Conservation (phyloP, 2,797 vertebrate species). For the Perodicticus potto region DNA sequence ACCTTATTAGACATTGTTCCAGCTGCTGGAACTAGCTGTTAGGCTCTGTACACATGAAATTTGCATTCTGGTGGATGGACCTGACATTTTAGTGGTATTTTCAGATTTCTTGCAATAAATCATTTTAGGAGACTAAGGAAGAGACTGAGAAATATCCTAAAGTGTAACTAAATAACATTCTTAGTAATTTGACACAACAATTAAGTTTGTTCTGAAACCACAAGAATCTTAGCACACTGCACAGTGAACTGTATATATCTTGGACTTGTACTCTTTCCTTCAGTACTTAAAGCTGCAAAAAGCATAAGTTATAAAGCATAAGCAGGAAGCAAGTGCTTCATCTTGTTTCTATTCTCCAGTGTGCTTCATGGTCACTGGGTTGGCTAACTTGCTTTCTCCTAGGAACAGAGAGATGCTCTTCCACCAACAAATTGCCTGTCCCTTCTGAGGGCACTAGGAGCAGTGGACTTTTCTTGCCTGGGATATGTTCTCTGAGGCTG, state of each 20-base stretch:
- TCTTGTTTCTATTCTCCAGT: neutral
- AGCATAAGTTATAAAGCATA: neutral
- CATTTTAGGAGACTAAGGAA: neutral
- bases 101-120: conserved; percentile 27
- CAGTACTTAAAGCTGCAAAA: neutral
- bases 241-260: neutral
- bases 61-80: neutral
- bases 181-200: conserved; percentile 46
- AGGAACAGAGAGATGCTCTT: neutral
- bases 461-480: neutral
- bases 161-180: neutral
- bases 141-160: conserved; percentile 58
- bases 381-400: neutral
- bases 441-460: neutral
- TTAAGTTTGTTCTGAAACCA: conserved; percentile 53
- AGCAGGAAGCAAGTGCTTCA: neutral
- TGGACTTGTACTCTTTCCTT: neutral
- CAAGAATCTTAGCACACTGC: neutral
- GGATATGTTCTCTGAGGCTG: neutral
- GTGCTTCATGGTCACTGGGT: neutral
- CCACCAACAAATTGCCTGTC: neutral
- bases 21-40: neutral
- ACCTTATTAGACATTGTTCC: neutral
- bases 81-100: neutral
- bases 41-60: neutral